Evolutionary conservation across 2,797 vertebrate genomes (phyloP).

Genomic region (Morus bassanus): DNA sequence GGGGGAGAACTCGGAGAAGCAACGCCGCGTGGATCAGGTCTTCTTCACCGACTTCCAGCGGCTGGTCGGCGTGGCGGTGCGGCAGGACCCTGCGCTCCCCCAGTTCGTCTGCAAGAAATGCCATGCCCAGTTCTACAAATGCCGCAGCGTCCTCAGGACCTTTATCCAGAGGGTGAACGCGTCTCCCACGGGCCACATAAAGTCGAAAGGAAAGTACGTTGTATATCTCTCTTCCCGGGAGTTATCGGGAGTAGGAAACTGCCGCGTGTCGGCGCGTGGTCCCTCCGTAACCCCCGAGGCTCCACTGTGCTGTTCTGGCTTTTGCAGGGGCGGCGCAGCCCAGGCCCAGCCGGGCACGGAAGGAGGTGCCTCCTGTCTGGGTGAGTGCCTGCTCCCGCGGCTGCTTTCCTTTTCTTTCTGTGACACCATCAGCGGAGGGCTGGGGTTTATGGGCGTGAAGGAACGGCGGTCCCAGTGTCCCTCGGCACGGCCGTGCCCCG

Average conservation of each 20-base stretch:
- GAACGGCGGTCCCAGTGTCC: fast-evolving
- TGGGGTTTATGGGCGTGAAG: background rate
- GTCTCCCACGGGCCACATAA: constrained; percentile 71
- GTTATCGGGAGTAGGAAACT: fast-evolving
- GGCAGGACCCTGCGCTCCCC: constrained; percentile 83
- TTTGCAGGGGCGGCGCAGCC: constrained; percentile 50
- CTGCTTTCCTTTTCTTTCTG: background rate
- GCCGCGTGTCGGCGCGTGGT: fast-evolving
- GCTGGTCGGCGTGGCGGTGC: constrained; percentile 86
- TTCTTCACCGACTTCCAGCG: constrained; percentile 91
- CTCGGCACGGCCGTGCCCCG: fast-evolving
- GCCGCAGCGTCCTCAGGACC: constrained; percentile 84
- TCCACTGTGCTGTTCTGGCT: background rate
- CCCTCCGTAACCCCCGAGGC: background rate
- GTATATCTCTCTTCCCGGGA: fast-evolving
- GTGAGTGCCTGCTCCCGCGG: constrained; percentile 33
- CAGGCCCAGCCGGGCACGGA: background rate
- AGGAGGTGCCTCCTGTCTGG: constrained; percentile 64
- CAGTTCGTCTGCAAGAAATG: constrained; percentile 94
- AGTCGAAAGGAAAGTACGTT: constrained; percentile 74
- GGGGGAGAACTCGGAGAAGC: constrained; percentile 62
- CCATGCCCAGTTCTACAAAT: constrained; percentile 94
- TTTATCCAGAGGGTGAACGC: constrained; percentile 91
- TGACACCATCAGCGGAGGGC: fast-evolving
- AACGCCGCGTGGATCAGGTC: constrained; percentile 72